Conservation (phyloP, 2,888 invertebrate species). For the Corbicula japonica region DNA sequence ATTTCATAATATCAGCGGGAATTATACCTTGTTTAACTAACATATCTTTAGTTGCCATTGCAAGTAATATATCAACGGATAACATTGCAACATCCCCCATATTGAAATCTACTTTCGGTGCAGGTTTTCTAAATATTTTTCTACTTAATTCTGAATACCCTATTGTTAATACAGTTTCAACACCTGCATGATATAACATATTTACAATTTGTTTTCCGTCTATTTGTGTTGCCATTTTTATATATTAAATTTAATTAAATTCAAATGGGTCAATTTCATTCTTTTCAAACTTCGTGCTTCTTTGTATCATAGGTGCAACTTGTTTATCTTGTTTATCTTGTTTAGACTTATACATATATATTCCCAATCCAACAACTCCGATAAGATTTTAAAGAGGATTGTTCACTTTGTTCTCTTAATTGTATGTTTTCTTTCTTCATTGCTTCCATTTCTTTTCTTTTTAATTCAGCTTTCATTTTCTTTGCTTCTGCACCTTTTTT, state of each 20-base stretch:
- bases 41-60: constrained; percentile 37
- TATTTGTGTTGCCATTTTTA: too few relatives aligned
- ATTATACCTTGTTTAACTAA: constrained; percentile 19
- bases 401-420: constrained; percentile 28
- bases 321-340: constrained; percentile 21
- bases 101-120: too few relatives aligned
- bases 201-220: too few relatives aligned
- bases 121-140: too few relatives aligned
- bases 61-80: constrained; percentile 19
- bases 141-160: too few relatives aligned
- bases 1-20: constrained; percentile 20
- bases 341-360: constrained; percentile 41
- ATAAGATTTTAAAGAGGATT: constrained; percentile 34
- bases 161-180: too few relatives aligned
- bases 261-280: constrained; percentile 43
- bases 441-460: constrained; percentile 14
- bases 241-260: background rate
- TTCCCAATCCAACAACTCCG: constrained; percentile 19
- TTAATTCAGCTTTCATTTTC: constrained; percentile 5
- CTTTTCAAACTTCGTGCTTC: too few relatives aligned
- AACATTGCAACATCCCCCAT: too few relatives aligned
- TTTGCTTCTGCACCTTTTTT: constrained; percentile 37
- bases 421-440: constrained; percentile 23
- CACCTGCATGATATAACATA: too few relatives aligned
- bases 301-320: constrained; percentile 12